A percentile compares a stretch with the other conserved stretches of the same genome.
Conservation (phyloP, 1,140 invertebrate genomes). For the Drosophila simulans region DNA sequence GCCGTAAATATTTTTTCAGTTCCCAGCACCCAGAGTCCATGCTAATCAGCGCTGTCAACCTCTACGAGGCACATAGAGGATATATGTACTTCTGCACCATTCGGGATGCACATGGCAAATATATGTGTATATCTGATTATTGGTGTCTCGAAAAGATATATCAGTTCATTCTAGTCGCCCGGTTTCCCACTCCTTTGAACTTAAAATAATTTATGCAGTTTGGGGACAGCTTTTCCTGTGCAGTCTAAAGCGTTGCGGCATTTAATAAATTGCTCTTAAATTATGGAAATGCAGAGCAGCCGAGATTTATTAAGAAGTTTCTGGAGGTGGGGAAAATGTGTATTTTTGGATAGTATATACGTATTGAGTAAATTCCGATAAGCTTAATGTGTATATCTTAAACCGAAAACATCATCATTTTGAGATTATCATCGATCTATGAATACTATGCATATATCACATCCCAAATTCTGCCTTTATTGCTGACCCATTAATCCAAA, state of each 20-base stretch:
- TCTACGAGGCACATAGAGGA: constrained; percentile 4
- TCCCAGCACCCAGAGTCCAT: constrained; percentile 3
- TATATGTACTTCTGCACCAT: constrained; percentile 23
- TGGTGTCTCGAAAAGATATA: constrained; percentile 45
- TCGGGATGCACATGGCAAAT: constrained; percentile 33
- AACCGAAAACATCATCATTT: constrained; percentile 32
- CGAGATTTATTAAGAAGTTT: constrained; percentile 38
- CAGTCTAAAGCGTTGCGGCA: constrained; percentile 68
- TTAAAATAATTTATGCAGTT: constrained; percentile 80
- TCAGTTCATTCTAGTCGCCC: constrained; percentile 56
- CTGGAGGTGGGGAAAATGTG: constrained; percentile 18
- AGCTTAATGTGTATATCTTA: constrained; percentile 39
- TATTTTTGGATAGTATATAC: constrained; percentile 16
- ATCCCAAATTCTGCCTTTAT: constrained; percentile 4
- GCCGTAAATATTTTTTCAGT: constrained; percentile 61
- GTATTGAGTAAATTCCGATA: constrained; percentile 37
- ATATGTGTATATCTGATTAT: constrained; percentile 9
- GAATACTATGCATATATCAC: constrained; percentile 16
- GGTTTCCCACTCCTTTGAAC: constrained; percentile 19
- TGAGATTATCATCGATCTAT: constrained; percentile 27
- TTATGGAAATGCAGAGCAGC: constrained; percentile 45
- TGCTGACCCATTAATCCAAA: constrained; percentile 73
- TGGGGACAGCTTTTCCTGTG: constrained; percentile 55
- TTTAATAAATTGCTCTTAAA: constrained; percentile 80
- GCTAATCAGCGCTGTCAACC: constrained; percentile 67